Base-by-base conservation (phyloP, 2,797 vertebrate genomes). In the Trematomus bernacchii region DNA sequence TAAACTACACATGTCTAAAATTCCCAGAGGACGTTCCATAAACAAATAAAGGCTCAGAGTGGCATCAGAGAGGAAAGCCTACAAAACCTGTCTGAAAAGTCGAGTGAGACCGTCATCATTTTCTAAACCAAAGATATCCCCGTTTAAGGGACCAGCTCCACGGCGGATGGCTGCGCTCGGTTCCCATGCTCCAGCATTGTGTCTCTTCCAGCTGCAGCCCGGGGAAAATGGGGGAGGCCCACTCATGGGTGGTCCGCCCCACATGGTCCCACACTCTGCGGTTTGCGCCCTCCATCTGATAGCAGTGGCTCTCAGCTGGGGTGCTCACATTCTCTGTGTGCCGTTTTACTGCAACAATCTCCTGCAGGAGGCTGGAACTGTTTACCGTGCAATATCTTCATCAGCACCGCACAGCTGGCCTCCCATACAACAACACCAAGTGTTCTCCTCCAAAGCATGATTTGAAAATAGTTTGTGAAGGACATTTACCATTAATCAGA, bases 221-320 rank as follows among this genome's bases (percentile, higher is more conserved):
- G 87, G 33, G 80, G 85, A 75, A 85, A 76, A 76, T 59, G 80
- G 77, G 75, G 73, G 80, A 46, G 80, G 81, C 79, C 61, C 53
- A 42, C 82, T 93, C 92, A 93, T 84, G 93, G 94, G 94, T 95
- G 94, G 94, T 95, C 94, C 73, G 76, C 90, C 93, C 90, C 94
- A 93, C 93, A 93, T 82, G 91, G 91, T 92, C 87, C 89, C 91
- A 83, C 88, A 88, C 89, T 91, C 81, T 94, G 94, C n/a, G 94
- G 93, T 94, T 92, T 93, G 93, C 77, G 88, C 91, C 91, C 88
- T 91, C 84, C 93, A 94, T 94, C 91, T 92, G 93, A 94, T 93
- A 91, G 89, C 89, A 71, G 90, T 90, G 93, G 89, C 91, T 91
- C 90, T 93, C 89, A 90, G 94, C 91, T 89, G 92, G 85, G 84